Base-by-base conservation (phyloP, 1,140 invertebrate species). In the Halesus radiatus region DNA sequence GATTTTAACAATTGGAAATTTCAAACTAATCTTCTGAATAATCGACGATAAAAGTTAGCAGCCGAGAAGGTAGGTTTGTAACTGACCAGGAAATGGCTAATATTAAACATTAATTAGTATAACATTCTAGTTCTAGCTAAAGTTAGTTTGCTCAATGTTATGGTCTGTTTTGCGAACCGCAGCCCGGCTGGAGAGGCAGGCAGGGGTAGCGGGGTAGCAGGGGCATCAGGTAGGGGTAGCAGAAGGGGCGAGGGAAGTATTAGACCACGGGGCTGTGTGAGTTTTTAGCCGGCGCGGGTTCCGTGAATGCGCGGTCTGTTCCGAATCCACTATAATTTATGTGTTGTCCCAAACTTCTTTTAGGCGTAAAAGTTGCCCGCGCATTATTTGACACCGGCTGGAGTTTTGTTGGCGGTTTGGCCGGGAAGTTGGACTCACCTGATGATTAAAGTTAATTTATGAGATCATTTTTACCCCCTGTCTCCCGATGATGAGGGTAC, bases 311-410 rank as follows among this genome's bases (percentile, higher is more conserved):
- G 75, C 70, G 62, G 50, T 54, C 78, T 78, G 78, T 78, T 78
- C 79, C 78, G 81, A 80, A 78, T 80, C 73, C 68, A 75, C 81
- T 79, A 58, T 82, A 82, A 82, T 82, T 82, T 82, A 82, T 82
- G 81, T 82, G 81, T 80, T 80, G 81, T 82, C 74, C 75, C 68
- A 76, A 82, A 82, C 78, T 82, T 82, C 78, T 82, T 82, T 80
- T 68, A 60, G 68, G 52, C 4, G 29, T 54, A 62, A 78, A 78
- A 78, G 62, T 78, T 78, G 32, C 22, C 15, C 76, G 76, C 76
- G 74, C 22, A 70, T 70, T 74, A 76, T 76, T 76, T 76, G 74
- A 60, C 74, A 76, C 74, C 70, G 70, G 70, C 54, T 23, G 37
- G 37, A 45, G 37, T 45, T 45, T 13, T 3, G 37, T 13, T 29